Percentiles rank a stretch among this genome's conserved stretches.
These are phyloP conservation scores for Hybognathus amarus DNA, from an alignment of 2,797 vertebrate genomes.

Conservation along the genomic window DNA sequence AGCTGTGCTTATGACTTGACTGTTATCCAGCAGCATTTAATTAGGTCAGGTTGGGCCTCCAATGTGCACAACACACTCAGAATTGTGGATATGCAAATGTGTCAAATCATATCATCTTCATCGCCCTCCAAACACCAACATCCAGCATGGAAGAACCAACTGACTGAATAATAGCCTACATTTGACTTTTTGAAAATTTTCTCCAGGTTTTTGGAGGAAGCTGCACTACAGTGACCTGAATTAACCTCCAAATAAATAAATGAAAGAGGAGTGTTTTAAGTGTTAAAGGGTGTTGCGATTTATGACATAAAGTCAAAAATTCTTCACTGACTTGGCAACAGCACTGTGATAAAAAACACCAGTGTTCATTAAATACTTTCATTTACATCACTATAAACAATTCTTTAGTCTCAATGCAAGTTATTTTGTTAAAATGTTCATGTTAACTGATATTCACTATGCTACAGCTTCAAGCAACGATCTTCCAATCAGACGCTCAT, in stretches of 20 bases:
- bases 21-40: slow-evolving; percentile 82
- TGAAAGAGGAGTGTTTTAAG: not conserved
- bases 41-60: slow-evolving; percentile 79
- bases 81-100: slow-evolving; percentile 46
- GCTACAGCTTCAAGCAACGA: not conserved
- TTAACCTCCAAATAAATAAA: not conserved
- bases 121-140: not conserved
- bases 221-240: not conserved
- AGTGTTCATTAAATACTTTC: not conserved
- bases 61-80: slow-evolving; percentile 33
- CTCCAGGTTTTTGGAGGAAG: not conserved
- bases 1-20: slow-evolving; percentile 78
- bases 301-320: not conserved
- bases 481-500: not conserved
- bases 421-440: not conserved
- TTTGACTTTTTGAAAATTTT: not conserved
- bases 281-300: not conserved
- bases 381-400: not conserved
- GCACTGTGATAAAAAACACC: not conserved
- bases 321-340: not conserved
- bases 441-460: not conserved
- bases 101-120: not conserved
- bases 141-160: not conserved
- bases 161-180: not conserved
- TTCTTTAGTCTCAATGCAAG: not conserved